These are phyloP conservation scores for Pseudomyrmex pallidus DNA, from an alignment of 1,140 invertebrate species.

Conservation along the genomic window DNA sequence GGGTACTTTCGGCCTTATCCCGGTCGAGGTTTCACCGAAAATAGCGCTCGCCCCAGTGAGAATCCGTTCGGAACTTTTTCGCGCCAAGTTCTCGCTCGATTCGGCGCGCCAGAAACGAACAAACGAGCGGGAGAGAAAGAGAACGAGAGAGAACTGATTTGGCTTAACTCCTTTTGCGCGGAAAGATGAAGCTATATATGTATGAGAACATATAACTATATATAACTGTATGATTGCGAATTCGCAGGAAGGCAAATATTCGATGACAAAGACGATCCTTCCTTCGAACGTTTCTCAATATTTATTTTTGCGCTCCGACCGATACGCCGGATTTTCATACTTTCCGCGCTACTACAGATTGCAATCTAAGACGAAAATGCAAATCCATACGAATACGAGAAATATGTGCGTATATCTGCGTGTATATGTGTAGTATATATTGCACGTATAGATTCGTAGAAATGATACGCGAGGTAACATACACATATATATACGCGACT, in stretches of 20 bases:
- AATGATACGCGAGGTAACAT: not conserved
- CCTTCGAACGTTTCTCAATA: conserved; percentile 10
- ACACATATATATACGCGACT: not conserved
- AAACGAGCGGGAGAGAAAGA: too few species aligned
- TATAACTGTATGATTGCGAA: not conserved
- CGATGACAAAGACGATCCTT: conserved; percentile 14
- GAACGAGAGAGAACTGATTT: not conserved
- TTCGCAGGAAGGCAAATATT: conserved; percentile 28
- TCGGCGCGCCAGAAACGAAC: not conserved
- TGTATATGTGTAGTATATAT: not conserved
- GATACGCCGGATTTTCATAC: conserved; percentile 32
- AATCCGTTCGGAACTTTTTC: conserved; percentile 26
- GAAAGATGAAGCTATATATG: conserved; percentile 20
- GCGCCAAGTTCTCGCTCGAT: not conserved
- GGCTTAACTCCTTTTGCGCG: conserved; percentile 22
- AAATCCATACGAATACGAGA: conserved; percentile 18
- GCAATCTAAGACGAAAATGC: conserved; percentile 4
- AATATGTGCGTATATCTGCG: not conserved
- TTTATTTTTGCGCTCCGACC: conserved; percentile 5
- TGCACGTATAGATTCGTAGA: conserved; percentile 14
- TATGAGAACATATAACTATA: not conserved
- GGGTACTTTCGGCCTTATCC: conserved; percentile 49
- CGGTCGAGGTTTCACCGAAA: conserved; percentile 42
- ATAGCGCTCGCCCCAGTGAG: not conserved
- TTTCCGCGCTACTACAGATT: not conserved